Evolutionary conservation across 2,113 vertebrate genomes (phyloP), one percentile per base, ranked within the genome.

Genomic region (Monopterus albus): DNA sequence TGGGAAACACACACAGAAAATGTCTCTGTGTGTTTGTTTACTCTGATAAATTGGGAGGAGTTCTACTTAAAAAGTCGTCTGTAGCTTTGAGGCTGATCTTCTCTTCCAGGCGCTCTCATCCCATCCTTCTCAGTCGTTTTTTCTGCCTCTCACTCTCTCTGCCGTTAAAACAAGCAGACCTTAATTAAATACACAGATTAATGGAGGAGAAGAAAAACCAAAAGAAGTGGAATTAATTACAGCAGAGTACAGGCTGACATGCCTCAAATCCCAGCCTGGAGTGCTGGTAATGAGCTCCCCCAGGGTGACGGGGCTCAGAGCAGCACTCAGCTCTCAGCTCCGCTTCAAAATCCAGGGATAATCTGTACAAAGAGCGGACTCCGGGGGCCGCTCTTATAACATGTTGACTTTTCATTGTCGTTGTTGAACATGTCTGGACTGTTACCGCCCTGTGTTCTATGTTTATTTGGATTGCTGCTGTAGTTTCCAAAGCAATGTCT

Each of bases 161-260:
- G 33, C 43, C 5, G 18, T 61, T 31, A 58, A 69, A 82, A 60
- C 58, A 57, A 82, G 62, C 71, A 59, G 64, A 64, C 52, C 52
- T 82, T 82, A 83, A 88, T 85, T 82, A 74, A 86, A 83, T 81
- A 81, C 75, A 78, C 64, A 72, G 55, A 85, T 87, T 86, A 90
- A 85, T 78, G 64, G 65, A 74, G 68, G 64, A 75, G 75, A 67
- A 55, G 63, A 84, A 71, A 72, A 67, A 35, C 26, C 45, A 64
- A 77, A 82, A 78, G 61, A 29, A 82, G 42, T 75, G 66, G 71
- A 85, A 82, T 85, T 75, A 80, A 86, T 83, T 75, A 73, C 53
- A 36, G 43, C 36, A 18, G 58, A 56, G 79, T 61, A 28, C 23
- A 35, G 36, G 64, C 81, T 77, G 81, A 74, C 76, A 81, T 75